Base-by-base conservation (phyloP, 2,797 vertebrate genomes). In the Channallabes apus region DNA sequence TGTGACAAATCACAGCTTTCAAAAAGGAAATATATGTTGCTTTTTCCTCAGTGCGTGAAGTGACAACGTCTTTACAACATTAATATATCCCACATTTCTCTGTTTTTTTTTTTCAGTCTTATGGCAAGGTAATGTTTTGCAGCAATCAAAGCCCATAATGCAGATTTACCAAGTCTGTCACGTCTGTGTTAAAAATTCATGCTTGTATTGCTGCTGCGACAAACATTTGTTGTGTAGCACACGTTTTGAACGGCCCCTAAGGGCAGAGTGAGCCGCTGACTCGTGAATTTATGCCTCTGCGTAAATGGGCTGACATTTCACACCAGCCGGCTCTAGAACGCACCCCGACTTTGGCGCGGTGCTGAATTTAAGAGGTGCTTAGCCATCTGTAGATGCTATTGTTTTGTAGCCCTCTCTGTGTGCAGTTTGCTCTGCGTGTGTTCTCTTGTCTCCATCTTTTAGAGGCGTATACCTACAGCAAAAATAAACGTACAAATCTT, bases 321-420 rank as follows among this genome's bases (percentile, higher is more conserved):
- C 89, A 85, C 82, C 87, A 90, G 88, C 77, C 56, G 82, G 80
- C 87, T 89, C 82, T 85, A 87, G 88, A 89, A 88, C 58, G 85
- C 85, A 84, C 84, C 72, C 82, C 38, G 82, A 86, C 78, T 83
- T 62, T 85, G 75, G 80, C 81, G 84, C 73, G 84, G 80, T 85
- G 86, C 72, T 35, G 71, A 82, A 86, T 85, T 86, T 84, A 89
- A 90, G 88, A 85, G 87, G 87, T 86, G 85, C 88, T 91, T 90
- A 89, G 69, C 90, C 89, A 89, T 91, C 90, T 91, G 90, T 87
- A 89, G 77, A 86, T 65, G 78, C 29, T 51, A 80, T 83, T 80
- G 46, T 82, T 86, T 80, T 83, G 71, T 46, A 61, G 58, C 38
- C 38, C 71, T 85, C 82, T 85, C 79, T 73, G 77, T 67, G 35